phyloP scores from a whole-genome alignment of 2,797 vertebrate species.

The Enteromius mattozi region DNA sequence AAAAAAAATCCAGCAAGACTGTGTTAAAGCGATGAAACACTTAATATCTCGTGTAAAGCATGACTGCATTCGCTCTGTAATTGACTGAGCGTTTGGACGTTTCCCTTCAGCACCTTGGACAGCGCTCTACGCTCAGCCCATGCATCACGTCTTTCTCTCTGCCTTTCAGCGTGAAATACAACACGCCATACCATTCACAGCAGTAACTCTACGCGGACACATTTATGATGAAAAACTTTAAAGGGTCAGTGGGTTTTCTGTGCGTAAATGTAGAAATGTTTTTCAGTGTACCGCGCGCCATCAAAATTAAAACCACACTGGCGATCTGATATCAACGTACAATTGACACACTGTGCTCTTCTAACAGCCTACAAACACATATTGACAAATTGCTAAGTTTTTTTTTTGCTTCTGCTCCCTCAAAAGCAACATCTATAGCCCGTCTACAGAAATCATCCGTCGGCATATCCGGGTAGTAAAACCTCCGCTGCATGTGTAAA shows the following conservation, averaged over 20 bases:
- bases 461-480: conserved; percentile 72
- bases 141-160: conserved; percentile 58
- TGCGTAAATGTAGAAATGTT: not conserved
- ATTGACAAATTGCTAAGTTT: not conserved
- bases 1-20: not conserved
- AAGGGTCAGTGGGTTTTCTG: conserved; percentile 6
- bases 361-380: not conserved
- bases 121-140: conserved; percentile 60
- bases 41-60: conserved; percentile 38
- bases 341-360: not conserved
- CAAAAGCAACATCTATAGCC: conserved; percentile 19
- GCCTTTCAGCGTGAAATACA: conserved; percentile 56
- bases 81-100: conserved; percentile 59
- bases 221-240: conserved; percentile 7
- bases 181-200: conserved; percentile 42
- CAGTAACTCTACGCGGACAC: conserved; percentile 40
- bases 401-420: conserved; percentile 4
- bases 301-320: not conserved
- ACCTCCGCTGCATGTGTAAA: conserved; percentile 59
- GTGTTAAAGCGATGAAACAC: not conserved
- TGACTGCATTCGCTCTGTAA: conserved; percentile 59
- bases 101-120: conserved; percentile 77
- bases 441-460: conserved; percentile 62
- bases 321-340: not conserved
- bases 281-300: not conserved